Base-by-base conservation (phyloP, 2,888 invertebrate genomes). In the Boloria selene region DNA sequence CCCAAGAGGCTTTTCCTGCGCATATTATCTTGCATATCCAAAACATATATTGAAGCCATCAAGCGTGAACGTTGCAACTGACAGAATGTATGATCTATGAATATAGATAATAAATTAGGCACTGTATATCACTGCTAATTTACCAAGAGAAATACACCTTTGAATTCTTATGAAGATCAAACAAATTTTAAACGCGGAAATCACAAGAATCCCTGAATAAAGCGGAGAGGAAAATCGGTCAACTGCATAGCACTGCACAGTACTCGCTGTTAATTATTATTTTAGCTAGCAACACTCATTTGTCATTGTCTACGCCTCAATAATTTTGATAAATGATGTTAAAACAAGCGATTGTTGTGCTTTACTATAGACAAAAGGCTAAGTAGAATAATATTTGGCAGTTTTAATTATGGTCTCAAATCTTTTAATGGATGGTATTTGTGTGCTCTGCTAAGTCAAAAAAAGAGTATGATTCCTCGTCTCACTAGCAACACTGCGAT, bases 221-320 rank as follows among this genome's bases (percentile, higher is more conserved):
- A 64, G 60, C 71, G 65, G 64, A 71, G 66, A 71, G 66, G 70
- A 61, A 72, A 72, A 54, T 70, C 65, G 70, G 73, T 64, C 73
- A 70, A 42, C 64, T 65, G 66, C 70, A 68, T 63, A 65, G 61
- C 49, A 44, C 5, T 61, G 59, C 49, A 47, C 54, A 56, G 61
- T 56, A 45, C 45, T 59, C 42, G 42, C 47, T 18, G 58, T 31
- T 66, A 69, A 64, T 70, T 61, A 69, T 69, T 67, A 69, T 65
- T 50, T 51, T 60, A 60, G 62, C 51, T 64, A 50, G 55, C 55
- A 17, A 56, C 50, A 49, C 60, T 65, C 69, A 69, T 70, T 59
- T 69, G 60, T 70, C 70, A 65, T 63, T 69, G 70, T 69, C 70
- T 38, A 65, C 53, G 61, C 68, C 31, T 61, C 49, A 50, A 66